phyloP scores from a whole-genome alignment of 2,797 vertebrate species.

The Babyrousa celebensis region DNA sequence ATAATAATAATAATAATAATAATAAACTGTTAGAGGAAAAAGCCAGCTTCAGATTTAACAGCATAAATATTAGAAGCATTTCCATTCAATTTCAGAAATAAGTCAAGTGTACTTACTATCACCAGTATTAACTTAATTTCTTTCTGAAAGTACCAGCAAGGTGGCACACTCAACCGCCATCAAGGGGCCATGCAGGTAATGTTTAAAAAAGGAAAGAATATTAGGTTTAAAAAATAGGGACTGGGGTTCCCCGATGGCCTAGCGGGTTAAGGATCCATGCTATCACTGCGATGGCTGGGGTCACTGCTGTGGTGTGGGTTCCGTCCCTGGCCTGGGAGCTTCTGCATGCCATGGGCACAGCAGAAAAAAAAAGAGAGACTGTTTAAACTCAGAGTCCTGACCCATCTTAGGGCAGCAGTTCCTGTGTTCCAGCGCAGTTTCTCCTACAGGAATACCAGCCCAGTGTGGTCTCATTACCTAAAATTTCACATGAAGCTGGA shows the following conservation, averaged over 20 bases:
- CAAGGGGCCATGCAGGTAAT: neutral
- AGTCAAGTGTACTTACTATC: constrained; percentile 42
- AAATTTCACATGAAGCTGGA: constrained; percentile 1
- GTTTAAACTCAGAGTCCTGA: neutral
- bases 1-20: neutral
- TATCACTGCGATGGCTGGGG: too few relatives aligned
- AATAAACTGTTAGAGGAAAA: constrained; percentile 64
- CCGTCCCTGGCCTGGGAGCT: too few relatives aligned
- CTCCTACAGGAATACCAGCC: neutral
- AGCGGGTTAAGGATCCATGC: too few relatives aligned
- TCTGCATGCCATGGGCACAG: too few relatives aligned
- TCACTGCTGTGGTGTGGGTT: too few relatives aligned
- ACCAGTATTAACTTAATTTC: constrained; percentile 29
- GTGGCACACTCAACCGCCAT: constrained; percentile 65
- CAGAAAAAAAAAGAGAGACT: too few relatives aligned
- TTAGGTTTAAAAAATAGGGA: neutral
- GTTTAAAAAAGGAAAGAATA: neutral
- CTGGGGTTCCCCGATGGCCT: too few relatives aligned
- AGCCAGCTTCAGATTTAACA: constrained; percentile 13
- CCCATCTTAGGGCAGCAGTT: neutral
- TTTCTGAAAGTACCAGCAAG: constrained; percentile 54
- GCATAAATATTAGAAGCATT: constrained; percentile 35
- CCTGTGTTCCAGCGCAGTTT: neutral
- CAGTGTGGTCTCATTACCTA: neutral
- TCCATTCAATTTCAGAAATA: constrained; percentile 48